Evolutionary conservation across 2,888 invertebrate genomes (phyloP), one percentile per base, ranked within the genome.

Genomic region (Cheiracanthium punctorium): DNA sequence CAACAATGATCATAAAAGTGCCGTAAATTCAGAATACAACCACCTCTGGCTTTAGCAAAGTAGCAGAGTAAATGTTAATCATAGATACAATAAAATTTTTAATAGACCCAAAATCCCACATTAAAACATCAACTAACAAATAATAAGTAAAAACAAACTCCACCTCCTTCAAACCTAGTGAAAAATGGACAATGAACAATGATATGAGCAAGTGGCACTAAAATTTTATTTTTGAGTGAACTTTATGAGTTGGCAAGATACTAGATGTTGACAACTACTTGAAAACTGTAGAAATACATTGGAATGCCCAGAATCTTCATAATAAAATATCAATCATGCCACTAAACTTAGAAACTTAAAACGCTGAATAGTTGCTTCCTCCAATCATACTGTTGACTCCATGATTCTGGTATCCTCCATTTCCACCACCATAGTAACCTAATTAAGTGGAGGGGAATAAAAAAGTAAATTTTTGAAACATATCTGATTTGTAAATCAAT

Each of bases 311-410:
- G 37, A 70, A 41, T 37, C 41, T 30, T 24, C 8, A 1, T 58
- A 24, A 58, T 24, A 58, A 48, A 48, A 17, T 48, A 10, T n/a
- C 12, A 48, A 10, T 2, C 5, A 58, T 67, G 33, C 76, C 32
- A 20, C 32, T 48, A 79, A 41, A 5, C 12, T 72, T 17, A 20
- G 20, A 30, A 58, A 17, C 24, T 87, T 58, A 87, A 79, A 87
- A 87, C 72, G 87, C 87, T 30, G 87, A 80, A 37, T 87, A 87
- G 37, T 87, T 87, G 41, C 87, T 87, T 14, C 87, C 87, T 29
- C 87, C 87, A 65, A 87, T 87, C 87, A 87, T 87, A 17, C 82
- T 87, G 43, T 80, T 80, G 79, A 87, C 82, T 41, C 87, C 33
- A 74, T 87, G 79, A 14, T 74, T 67, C 48, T 88, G 88, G n/a